Conservation (phyloP, 2,797 vertebrate genomes). For the Enteromius anoplus region DNA sequence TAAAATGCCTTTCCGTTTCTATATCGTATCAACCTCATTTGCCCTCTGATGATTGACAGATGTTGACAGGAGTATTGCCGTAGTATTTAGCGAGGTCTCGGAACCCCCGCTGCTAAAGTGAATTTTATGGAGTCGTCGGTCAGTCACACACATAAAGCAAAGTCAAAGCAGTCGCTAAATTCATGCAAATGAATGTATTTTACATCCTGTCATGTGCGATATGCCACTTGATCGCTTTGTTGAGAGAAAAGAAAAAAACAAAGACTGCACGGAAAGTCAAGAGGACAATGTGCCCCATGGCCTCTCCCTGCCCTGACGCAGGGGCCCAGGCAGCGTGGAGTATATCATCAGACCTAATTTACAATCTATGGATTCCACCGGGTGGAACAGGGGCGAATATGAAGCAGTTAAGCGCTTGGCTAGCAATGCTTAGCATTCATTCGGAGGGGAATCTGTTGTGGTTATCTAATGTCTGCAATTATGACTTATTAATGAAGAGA, state of each 20-base stretch:
- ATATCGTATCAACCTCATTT: constrained; percentile 71
- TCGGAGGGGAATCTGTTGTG: constrained; percentile 62
- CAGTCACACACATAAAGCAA: constrained; percentile 78
- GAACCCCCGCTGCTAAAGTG: constrained; percentile 80
- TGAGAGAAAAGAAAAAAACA: constrained; percentile 70
- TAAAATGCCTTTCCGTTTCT: constrained; percentile 23
- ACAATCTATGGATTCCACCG: constrained; percentile 74
- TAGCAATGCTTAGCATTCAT: constrained; percentile 71
- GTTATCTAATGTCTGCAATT: constrained; percentile 63
- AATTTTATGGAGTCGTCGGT: constrained; percentile 82
- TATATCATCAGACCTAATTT: constrained; percentile 77
- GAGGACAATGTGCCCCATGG: constrained; percentile 36
- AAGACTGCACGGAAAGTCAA: constrained; percentile 29
- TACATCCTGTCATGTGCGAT: constrained; percentile 75
- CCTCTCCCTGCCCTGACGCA: constrained; percentile 27
- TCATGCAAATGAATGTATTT: constrained; percentile 82
- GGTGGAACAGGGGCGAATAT: constrained; percentile 75
- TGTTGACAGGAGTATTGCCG: constrained; percentile 82
- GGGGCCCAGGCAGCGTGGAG: constrained; percentile 59
- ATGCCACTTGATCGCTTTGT: constrained; percentile 79
- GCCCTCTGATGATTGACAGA: constrained; percentile 81
- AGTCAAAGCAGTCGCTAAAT: constrained; percentile 74
- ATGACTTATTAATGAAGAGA: constrained; percentile 63
- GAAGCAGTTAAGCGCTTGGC: constrained; percentile 75
- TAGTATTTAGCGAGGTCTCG: constrained; percentile 82